phyloP scores from a whole-genome alignment of 2,113 vertebrate genomes.

The Chiloscyllium plagiosum region DNA sequence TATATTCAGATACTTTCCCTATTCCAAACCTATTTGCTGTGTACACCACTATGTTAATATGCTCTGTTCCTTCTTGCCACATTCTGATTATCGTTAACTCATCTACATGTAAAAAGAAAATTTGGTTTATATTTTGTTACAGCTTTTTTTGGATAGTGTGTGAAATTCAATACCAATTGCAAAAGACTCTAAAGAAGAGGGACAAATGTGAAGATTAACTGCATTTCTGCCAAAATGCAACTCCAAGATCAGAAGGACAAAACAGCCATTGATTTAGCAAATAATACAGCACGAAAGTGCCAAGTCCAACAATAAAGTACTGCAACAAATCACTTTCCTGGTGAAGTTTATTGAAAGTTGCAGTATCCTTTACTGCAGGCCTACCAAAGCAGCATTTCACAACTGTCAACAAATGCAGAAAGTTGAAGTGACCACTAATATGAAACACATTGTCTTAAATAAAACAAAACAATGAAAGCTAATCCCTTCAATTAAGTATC shows the following conservation, averaged over 20 bases:
- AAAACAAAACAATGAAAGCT: not conserved
- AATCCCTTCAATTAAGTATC: not conserved
- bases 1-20: not conserved
- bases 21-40: not conserved
- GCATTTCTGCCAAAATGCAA: not conserved
- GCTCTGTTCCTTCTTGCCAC: not conserved
- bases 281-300: not conserved
- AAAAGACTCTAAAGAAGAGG: not conserved
- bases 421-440: not conserved
- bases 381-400: conserved; percentile 4
- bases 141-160: not conserved
- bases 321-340: conserved; percentile 30
- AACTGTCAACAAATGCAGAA: conserved; percentile 23
- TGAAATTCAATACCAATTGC: conserved; percentile 11
- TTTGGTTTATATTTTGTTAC: not conserved
- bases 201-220: not conserved
- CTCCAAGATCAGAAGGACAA: conserved; percentile 23
- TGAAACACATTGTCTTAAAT: not conserved
- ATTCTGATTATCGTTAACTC: not conserved
- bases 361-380: not conserved
- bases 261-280: conserved; percentile 15
- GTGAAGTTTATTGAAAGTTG: conserved; percentile 7
- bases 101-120: not conserved
- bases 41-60: not conserved
- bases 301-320: not conserved